Conservation (phyloP, 1,140 invertebrate species). For the Lepidurus arcticus region DNA sequence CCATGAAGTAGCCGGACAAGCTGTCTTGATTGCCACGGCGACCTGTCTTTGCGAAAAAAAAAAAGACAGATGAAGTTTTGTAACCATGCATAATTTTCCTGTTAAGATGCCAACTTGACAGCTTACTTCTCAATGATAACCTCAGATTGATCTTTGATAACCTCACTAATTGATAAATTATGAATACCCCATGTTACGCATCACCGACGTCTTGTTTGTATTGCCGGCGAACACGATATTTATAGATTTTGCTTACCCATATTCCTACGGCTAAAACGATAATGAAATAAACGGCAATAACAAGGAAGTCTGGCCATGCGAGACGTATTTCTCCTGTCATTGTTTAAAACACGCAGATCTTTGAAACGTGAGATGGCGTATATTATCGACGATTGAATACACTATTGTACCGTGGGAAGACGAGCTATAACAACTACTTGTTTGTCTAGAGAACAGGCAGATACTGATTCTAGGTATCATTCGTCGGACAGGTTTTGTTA, state of each 20-base stretch:
- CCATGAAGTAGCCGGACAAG: conserved; percentile 54
- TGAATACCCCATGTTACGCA: no score
- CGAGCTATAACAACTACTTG: not conserved
- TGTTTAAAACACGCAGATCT: not conserved
- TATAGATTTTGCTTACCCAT: conserved; percentile 39
- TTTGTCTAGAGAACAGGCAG: not conserved
- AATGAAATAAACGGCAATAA: conserved; percentile 43
- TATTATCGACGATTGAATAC: not conserved
- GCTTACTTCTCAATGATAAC: no score
- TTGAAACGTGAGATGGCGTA: conserved; percentile 13
- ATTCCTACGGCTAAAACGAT: conserved; percentile 42
- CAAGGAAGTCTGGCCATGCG: conserved; percentile 43
- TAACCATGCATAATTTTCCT: not conserved
- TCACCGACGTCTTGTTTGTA: no score
- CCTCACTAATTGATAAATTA: no score
- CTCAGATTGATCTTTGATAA: no score
- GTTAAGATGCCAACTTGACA: no score
- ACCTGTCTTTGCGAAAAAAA: conserved; percentile 45
- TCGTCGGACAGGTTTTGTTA: not conserved
- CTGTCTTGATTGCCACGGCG: conserved; percentile 46
- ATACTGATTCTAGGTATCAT: conserved; percentile 5
- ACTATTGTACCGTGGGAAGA: not conserved
- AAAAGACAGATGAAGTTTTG: not conserved
- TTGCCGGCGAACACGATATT: not conserved
- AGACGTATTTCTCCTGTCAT: conserved; percentile 26